Conservation (phyloP, 2,797 vertebrate genomes). For the Echiichthys vipera region DNA sequence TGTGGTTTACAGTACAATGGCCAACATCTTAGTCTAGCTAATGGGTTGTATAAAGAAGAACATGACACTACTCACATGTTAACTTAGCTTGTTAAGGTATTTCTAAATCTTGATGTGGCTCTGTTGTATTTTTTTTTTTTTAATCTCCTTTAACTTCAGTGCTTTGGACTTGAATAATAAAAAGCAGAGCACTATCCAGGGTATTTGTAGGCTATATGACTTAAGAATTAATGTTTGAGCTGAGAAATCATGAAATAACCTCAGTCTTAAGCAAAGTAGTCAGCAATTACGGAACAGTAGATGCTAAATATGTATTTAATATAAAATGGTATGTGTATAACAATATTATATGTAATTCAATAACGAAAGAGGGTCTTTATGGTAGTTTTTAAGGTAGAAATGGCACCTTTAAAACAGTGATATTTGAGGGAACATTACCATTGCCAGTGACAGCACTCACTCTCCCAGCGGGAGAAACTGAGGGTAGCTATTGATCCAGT, state of each 20-base stretch:
- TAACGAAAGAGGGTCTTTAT: slow-evolving; percentile 6
- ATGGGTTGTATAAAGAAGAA: too few species aligned
- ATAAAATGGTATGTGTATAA: background rate
- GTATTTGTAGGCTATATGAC: background rate
- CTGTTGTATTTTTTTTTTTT: background rate
- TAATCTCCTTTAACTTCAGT: background rate
- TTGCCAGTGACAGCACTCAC: slow-evolving; percentile 22
- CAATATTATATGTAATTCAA: slow-evolving; percentile 3
- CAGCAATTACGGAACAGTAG: slow-evolving; percentile 6
- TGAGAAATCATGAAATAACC: background rate
- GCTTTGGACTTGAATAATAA: background rate
- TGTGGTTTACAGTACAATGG: too few species aligned
- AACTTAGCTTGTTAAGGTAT: background rate
- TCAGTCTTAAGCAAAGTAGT: background rate
- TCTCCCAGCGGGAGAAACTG: slow-evolving; percentile 33
- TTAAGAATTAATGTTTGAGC: background rate
- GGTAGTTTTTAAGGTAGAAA: too few species aligned
- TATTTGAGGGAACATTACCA: slow-evolving; percentile 41
- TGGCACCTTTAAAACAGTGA: slow-evolving; percentile 33
- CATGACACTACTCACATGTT: too few species aligned
- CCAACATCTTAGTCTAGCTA: too few species aligned
- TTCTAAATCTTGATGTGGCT: background rate
- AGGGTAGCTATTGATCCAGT: slow-evolving; percentile 64
- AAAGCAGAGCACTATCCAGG: background rate
- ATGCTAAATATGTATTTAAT: slow-evolving; percentile 14